A percentile compares a stretch with the other conserved stretches of the same genome.
phyloP scores from a whole-genome alignment of 2,113 vertebrate genomes.

The Cisticola juncidis region DNA sequence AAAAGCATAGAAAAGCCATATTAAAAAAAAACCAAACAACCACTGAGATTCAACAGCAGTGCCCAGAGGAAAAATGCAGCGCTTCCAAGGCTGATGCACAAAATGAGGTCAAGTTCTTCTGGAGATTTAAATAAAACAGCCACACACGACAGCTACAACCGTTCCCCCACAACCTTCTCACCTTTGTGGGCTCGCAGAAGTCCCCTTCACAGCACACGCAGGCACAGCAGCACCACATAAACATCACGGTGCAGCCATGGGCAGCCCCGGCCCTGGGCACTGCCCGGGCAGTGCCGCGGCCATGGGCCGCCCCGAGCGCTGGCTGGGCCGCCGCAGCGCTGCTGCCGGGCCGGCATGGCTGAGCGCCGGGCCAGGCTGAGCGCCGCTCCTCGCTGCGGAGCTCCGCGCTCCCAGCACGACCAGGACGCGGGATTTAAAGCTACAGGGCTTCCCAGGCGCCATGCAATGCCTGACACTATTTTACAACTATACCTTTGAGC shows the following conservation, averaged over 20 bases:
- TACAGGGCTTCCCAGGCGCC: neutral
- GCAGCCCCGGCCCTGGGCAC: neutral
- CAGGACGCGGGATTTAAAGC: slow-evolving; percentile 44
- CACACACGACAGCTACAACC: neutral
- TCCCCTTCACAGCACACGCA: slow-evolving; percentile 62
- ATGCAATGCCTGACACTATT: neutral
- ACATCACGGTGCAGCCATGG: slow-evolving; percentile 22
- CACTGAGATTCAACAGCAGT: neutral
- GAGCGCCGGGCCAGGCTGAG: neutral
- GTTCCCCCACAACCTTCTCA: slow-evolving; percentile 48
- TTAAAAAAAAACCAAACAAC: neutral
- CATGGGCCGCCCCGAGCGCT: neutral
- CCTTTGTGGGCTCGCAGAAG: slow-evolving; percentile 65
- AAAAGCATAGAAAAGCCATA: slow-evolving; percentile 27
- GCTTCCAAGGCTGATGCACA: slow-evolving; percentile 28
- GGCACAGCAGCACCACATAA: slow-evolving; percentile 73
- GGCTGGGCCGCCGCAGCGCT: neutral
- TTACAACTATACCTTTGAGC: neutral
- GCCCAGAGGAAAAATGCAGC: neutral
- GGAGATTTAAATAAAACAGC: neutral
- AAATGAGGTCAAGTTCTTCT: slow-evolving; percentile 52
- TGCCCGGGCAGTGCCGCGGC: neutral
- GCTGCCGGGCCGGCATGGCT: neutral
- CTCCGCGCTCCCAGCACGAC: neutral
- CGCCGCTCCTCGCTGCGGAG: neutral